Evolutionary conservation across 2,797 vertebrate species (phyloP).

Genomic region (Poeciliopsis presidionis): DNA sequence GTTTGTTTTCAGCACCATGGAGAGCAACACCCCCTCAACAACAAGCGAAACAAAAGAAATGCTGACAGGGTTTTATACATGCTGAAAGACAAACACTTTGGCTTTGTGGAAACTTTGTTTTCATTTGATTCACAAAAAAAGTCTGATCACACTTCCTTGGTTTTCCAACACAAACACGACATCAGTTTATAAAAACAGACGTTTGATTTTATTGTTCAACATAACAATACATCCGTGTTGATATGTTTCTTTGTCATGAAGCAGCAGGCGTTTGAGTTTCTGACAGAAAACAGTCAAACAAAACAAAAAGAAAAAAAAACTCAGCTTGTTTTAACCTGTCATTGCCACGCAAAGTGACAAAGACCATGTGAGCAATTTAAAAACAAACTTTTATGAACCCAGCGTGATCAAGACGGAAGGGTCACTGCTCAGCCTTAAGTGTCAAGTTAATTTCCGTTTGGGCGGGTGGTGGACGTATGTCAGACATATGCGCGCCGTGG

Average conservation of each 20-base stretch:
- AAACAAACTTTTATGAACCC: not conserved
- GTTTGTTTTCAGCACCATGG: conserved; percentile 80
- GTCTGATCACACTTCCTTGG: not conserved
- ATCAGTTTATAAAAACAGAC: not conserved
- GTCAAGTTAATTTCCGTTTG: conserved; percentile 67
- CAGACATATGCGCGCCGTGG: conserved; percentile 77
- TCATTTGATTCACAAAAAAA: not conserved
- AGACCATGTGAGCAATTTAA: not conserved
- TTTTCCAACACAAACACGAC: not conserved
- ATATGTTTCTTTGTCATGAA: not conserved
- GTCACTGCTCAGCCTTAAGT: conserved; percentile 38
- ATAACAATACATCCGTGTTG: not conserved
- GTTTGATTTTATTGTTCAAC: not conserved
- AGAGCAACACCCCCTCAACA: conserved; percentile 62
- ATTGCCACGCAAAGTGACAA: not conserved
- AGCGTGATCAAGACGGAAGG: conserved; percentile 2
- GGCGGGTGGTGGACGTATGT: conserved; percentile 72
- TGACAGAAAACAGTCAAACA: not conserved
- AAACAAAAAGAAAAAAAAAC: not conserved
- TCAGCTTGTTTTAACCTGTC: not conserved
- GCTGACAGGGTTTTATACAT: not conserved
- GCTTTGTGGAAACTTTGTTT: not conserved
- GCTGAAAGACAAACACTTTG: not conserved
- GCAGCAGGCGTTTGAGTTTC: not conserved
- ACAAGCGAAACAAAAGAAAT: conserved; percentile 1